Percentiles rank a stretch among this genome's conserved stretches.
These are phyloP conservation scores for Heliconius himera DNA, from an alignment of 1,140 invertebrate genomes.

Conservation along the genomic window DNA sequence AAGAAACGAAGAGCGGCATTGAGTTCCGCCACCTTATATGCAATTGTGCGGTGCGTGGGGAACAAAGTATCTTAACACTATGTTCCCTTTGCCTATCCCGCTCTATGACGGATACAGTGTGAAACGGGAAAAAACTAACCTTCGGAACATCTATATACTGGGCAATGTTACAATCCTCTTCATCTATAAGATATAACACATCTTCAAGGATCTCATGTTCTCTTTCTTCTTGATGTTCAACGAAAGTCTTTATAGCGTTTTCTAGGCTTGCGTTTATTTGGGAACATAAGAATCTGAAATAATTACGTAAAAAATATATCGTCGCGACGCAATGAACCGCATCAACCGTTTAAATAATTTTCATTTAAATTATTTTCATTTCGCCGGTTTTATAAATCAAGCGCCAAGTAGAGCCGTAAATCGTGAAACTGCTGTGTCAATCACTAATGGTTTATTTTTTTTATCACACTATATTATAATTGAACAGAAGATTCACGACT, in stretches of 20 bases:
- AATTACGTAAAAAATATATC: background rate
- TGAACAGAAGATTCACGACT: too few species aligned
- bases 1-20: too few species aligned
- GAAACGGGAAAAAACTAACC: conserved; percentile 64
- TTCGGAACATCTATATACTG: conserved; percentile 95
- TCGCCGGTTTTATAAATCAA: too few species aligned
- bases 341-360: too few species aligned
- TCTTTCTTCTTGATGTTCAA: conserved; percentile 88
- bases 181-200: conserved; percentile 85
- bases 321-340: background rate
- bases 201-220: conserved; percentile 82
- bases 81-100: background rate
- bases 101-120: too few species aligned
- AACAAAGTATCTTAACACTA: background rate
- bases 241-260: conserved; percentile 89
- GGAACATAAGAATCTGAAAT: conserved; percentile 82
- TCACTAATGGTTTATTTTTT: too few species aligned
- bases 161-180: conserved; percentile 85
- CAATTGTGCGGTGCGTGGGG: background rate
- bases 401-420: too few species aligned
- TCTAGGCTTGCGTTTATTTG: conserved; percentile 60
- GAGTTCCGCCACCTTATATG: too few species aligned
- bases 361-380: too few species aligned
- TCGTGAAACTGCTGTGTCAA: too few species aligned
- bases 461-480: too few species aligned